These are phyloP conservation scores for Scaptomyza pallida DNA, from an alignment of 1,140 invertebrate species.

Conservation along the genomic window DNA sequence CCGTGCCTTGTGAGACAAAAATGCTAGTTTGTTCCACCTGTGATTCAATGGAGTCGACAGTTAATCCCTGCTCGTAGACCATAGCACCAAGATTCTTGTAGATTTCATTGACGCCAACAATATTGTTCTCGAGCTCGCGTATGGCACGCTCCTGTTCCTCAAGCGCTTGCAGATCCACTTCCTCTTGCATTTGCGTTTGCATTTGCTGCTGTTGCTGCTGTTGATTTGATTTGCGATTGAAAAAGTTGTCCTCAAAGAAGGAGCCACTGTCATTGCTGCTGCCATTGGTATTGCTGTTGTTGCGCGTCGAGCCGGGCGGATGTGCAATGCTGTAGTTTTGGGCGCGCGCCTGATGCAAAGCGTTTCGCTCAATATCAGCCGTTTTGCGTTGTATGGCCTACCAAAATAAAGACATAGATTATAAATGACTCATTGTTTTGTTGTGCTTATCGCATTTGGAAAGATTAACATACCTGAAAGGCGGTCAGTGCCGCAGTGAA, in stretches of 20 bases:
- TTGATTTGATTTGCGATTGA: slow-evolving; percentile 82
- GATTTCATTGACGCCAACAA: slow-evolving; percentile 98
- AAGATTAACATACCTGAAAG: slow-evolving; percentile 88
- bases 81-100: slow-evolving; percentile 98
- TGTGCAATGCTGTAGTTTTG: slow-evolving; percentile 77
- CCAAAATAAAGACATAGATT: slow-evolving; percentile 26
- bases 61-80: slow-evolving; percentile 98
- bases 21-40: slow-evolving; percentile 96
- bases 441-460: slow-evolving; percentile 32
- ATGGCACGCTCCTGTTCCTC: slow-evolving; percentile 96
- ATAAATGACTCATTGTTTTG: slow-evolving; percentile 36
- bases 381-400: slow-evolving; percentile 82
- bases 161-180: slow-evolving; percentile 92
- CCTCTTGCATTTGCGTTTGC: slow-evolving; percentile 90
- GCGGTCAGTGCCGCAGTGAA: slow-evolving; percentile 96
- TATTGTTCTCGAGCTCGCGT: slow-evolving; percentile 95
- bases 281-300: slow-evolving; percentile 57
- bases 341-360: slow-evolving; percentile 74
- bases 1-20: slow-evolving; percentile 92
- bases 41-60: slow-evolving; percentile 98
- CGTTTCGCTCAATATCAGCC: slow-evolving; percentile 82
- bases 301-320: slow-evolving; percentile 72
- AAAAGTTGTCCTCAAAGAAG: slow-evolving; percentile 82
- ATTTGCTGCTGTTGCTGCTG: slow-evolving; percentile 86
- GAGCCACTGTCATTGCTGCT: slow-evolving; percentile 67